A percentile compares a stretch with the other conserved stretches of the same genome.
Conservation (phyloP, 1,140 invertebrate genomes). For the Ectropis grisescens region DNA sequence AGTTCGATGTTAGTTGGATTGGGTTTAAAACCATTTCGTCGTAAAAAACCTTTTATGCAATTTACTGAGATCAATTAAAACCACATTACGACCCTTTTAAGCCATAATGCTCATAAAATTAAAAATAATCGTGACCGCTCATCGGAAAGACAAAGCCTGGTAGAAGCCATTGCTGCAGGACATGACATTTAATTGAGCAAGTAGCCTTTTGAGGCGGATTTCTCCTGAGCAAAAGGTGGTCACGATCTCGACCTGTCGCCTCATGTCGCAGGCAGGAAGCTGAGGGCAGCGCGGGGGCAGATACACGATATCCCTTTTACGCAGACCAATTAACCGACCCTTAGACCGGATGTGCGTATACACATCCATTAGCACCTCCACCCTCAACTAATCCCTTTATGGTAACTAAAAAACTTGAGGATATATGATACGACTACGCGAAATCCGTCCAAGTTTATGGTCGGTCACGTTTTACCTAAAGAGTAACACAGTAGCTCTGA, state of each 20-base stretch:
- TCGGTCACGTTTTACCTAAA: background rate
- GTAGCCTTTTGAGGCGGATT: conserved; percentile 27
- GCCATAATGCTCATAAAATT: too few species aligned
- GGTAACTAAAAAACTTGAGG: conserved; percentile 32
- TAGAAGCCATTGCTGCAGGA: conserved; percentile 2
- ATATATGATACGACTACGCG: too few species aligned
- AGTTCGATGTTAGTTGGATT: too few species aligned
- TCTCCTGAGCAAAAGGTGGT: conserved; percentile 26
- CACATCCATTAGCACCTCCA: conserved; percentile 61
- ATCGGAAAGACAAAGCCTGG: too few species aligned
- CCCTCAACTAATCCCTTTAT: conserved; percentile 58
- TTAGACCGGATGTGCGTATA: conserved; percentile 59
- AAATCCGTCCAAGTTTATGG: too few species aligned
- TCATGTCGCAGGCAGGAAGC: conserved; percentile 42
- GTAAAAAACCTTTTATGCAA: too few species aligned
- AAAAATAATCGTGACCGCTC: too few species aligned
- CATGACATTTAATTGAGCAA: conserved; percentile 25
- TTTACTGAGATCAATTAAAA: too few species aligned
- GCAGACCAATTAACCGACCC: conserved; percentile 64
- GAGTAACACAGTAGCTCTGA: too few species aligned
- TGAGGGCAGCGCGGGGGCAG: conserved; percentile 23
- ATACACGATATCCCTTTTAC: conserved; percentile 68
- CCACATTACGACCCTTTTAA: too few species aligned
- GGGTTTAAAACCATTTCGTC: too few species aligned
- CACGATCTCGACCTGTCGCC: conserved; percentile 29